A percentile compares a stretch with the other conserved stretches of the same genome.
Evolutionary conservation across 2,888 invertebrate species (phyloP).

Genomic region (Drosophila peninsularis): DNA sequence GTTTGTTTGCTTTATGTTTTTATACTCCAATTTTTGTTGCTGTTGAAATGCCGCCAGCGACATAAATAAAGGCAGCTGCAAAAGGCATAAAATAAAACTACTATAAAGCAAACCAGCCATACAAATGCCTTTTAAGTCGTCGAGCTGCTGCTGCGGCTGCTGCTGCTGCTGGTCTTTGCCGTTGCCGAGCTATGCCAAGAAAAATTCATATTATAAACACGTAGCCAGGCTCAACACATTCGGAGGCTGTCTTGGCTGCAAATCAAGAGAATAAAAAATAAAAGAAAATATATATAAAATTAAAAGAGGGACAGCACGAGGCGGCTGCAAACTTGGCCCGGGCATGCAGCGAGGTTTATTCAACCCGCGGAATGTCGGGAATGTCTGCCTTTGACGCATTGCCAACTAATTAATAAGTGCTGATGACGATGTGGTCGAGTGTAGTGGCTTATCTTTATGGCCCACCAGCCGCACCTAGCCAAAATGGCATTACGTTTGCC

Average conservation of each 20-base stretch:
- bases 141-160: conserved; percentile 1
- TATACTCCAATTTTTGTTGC: conserved; percentile 1
- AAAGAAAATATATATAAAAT: conserved; percentile 1
- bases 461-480: conserved; percentile 32
- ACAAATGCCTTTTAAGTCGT: conserved; percentile 60
- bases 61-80: conserved; percentile 42
- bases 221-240: conserved; percentile 59
- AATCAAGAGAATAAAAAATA: conserved; percentile 52
- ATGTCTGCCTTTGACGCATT: conserved; percentile 25
- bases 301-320: conserved; percentile 35
- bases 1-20: conserved; percentile 7
- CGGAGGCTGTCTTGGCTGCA: conserved; percentile 40
- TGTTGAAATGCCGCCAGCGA: conserved; percentile 28
- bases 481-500: conserved; percentile 27
- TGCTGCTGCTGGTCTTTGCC: not conserved
- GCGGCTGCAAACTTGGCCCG: conserved; percentile 8
- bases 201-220: conserved; percentile 64
- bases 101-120: conserved; percentile 45
- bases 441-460: conserved; percentile 31
- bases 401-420: conserved; percentile 63
- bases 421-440: conserved; percentile 32
- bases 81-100: conserved; percentile 49
- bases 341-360: conserved; percentile 34
- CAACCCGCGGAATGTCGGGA: conserved; percentile 35
- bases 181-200: conserved; percentile 46